Conservation (phyloP, 2,797 vertebrate genomes). For the Spondyliosoma cantharus region DNA sequence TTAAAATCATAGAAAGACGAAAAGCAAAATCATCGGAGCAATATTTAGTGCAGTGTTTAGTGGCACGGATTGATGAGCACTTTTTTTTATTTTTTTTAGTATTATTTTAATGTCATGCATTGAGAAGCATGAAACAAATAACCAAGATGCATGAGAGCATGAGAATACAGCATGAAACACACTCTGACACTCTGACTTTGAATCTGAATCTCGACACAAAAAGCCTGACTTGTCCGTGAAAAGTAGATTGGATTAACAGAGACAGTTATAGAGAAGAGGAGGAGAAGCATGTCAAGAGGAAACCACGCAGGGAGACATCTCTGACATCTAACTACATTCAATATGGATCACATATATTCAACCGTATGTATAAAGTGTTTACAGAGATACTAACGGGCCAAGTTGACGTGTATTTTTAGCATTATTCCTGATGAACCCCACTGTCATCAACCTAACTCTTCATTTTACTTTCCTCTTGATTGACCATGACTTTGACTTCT, state of each 20-base stretch:
- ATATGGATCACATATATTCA: constrained; percentile 12
- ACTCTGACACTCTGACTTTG: constrained; percentile 59
- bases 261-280: constrained; percentile 47
- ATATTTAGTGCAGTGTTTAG: constrained; percentile 30
- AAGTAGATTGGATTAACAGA: constrained; percentile 55
- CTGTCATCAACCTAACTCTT: neutral
- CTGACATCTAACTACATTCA: neutral
- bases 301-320: constrained; percentile 37
- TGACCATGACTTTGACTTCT: neutral
- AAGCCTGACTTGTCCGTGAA: constrained; percentile 45
- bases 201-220: constrained; percentile 25
- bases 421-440: neutral
- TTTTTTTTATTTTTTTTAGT: too few species aligned
- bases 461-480: neutral
- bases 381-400: neutral
- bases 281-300: constrained; percentile 34
- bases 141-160: constrained; percentile 37
- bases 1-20: constrained; percentile 50
- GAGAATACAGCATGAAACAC: constrained; percentile 64
- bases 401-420: neutral
- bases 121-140: constrained; percentile 65
- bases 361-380: neutral
- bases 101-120: constrained; percentile 50
- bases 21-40: constrained; percentile 43
- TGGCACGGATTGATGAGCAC: constrained; percentile 26